Base-by-base conservation (phyloP, 2,113 vertebrate species). In the Tiliqua scincoides region DNA sequence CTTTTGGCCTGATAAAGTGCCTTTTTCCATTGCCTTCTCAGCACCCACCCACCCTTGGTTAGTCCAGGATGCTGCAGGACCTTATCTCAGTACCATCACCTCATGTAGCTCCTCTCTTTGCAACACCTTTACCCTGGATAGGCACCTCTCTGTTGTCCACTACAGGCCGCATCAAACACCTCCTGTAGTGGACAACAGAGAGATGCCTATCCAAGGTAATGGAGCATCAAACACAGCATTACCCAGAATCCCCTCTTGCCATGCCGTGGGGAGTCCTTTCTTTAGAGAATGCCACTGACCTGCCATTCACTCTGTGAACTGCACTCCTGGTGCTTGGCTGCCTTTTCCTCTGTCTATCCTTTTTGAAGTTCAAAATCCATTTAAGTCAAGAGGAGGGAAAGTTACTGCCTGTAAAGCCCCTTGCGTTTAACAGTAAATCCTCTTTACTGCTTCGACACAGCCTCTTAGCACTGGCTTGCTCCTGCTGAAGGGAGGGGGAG, bases 371-470 rank as follows among this genome's bases (percentile, higher is more conserved):
- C 79, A 62, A 92, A 94, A 95, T 95, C 91, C 94, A 88, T 93
- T 95, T 93, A 95, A 95, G 93, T 93, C 92, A 91, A 95, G 93
- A 93, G 93, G 92, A 93, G 93, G 93, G 94, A 92, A 93, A 93
- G 93, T 93, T 93, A 89, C 80, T 88, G 94, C 93, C 91, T 85
- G 93, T 77, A 92, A 94, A 94, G 94, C 92, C 92, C 93, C 81
- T 91, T 7, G 92, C 87, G 23, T 81, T 88, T 79, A 91, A 90
- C 91, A 59, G 80, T 93, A 94, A 94, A 94, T 94, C 94, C 93
- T 89, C 93, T 93, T 95, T 93, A 92, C 85, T 48, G 93, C 25
- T 89, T 91, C 14, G 62, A 57, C 52, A 30, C 87, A 65, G 82
- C 90, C 89, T 90, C 91, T 21, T 15, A 89, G 91, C 70, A 2